Percentiles rank a stretch among this genome's conserved stretches.
These are phyloP conservation scores for Odontocolon sp. DNA, from an alignment of 2,888 invertebrate species.

Conservation along the genomic window DNA sequence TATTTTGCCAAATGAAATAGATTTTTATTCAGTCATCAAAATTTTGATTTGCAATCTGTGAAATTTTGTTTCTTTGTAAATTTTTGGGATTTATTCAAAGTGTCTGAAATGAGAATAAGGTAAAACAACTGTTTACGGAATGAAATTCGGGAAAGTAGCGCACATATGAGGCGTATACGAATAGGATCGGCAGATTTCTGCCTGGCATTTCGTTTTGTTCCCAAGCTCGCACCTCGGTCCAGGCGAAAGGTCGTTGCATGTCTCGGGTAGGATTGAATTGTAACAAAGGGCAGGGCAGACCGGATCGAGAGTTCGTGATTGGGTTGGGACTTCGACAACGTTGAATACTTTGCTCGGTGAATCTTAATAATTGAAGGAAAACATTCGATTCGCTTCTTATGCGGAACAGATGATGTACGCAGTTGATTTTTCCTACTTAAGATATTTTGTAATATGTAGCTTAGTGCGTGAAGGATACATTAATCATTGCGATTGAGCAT, in stretches of 20 bases:
- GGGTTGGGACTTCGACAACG: not conserved
- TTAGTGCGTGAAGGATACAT: no score
- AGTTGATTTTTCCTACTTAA: not conserved
- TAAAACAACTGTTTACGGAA: not conserved
- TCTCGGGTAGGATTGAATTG: constrained; percentile 12
- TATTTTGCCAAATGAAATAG: no score
- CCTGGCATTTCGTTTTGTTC: constrained; percentile 9
- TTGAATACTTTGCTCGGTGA: not conserved
- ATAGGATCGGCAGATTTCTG: constrained; percentile 7
- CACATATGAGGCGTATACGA: not conserved
- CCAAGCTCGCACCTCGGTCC: not conserved
- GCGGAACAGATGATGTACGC: not conserved
- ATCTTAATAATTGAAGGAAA: not conserved
- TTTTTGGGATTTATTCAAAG: not conserved
- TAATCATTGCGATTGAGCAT: no score
- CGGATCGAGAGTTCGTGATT: not conserved
- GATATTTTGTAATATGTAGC: no score
- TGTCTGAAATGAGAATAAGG: not conserved
- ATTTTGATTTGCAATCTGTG: no score
- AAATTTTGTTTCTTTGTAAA: not conserved
- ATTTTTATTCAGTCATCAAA: no score
- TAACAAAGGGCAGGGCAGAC: constrained; percentile 12
- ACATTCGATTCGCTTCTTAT: not conserved
- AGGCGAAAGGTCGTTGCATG: constrained; percentile 3
- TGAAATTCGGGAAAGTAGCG: not conserved